phyloP scores from a whole-genome alignment of 2,888 invertebrate species.

The Platerodrilus igneus region DNA sequence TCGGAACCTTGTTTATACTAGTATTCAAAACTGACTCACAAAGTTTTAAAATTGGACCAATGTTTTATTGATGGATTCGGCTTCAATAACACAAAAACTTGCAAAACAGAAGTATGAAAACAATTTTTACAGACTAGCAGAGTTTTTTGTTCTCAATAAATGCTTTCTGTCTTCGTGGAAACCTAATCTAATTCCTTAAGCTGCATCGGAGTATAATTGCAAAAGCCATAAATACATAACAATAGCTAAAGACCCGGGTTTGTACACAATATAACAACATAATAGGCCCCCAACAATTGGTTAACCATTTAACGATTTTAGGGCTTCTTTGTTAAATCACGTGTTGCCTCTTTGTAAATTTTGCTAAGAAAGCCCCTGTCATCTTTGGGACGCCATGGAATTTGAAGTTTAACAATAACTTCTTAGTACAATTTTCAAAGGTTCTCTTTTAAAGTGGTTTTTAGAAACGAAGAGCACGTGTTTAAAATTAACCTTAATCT shows the following conservation, averaged over 20 bases:
- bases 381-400: neutral
- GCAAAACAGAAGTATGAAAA: too few relatives aligned
- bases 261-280: constrained; percentile 33
- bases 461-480: neutral
- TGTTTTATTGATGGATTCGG: too few relatives aligned
- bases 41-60: too few relatives aligned
- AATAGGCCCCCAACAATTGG: constrained; percentile 29
- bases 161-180: too few relatives aligned
- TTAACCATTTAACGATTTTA: constrained; percentile 31
- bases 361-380: constrained; percentile 16
- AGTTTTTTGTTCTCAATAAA: too few relatives aligned
- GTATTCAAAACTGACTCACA: too few relatives aligned
- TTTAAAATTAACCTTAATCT: neutral
- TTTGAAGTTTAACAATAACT: neutral
- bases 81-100: too few relatives aligned
- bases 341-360: constrained; percentile 25
- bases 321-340: constrained; percentile 28
- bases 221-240: constrained; percentile 29
- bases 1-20: too few relatives aligned
- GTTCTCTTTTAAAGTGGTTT: too few relatives aligned
- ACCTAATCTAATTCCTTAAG: constrained; percentile 25
- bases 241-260: constrained; percentile 29
- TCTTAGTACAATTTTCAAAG: constrained; percentile 22
- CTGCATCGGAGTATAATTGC: constrained; percentile 22
- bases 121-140: too few relatives aligned